These are phyloP conservation scores for Malurus splendens DNA, from an alignment of 2,797 vertebrate genomes.

Conservation along the genomic window DNA sequence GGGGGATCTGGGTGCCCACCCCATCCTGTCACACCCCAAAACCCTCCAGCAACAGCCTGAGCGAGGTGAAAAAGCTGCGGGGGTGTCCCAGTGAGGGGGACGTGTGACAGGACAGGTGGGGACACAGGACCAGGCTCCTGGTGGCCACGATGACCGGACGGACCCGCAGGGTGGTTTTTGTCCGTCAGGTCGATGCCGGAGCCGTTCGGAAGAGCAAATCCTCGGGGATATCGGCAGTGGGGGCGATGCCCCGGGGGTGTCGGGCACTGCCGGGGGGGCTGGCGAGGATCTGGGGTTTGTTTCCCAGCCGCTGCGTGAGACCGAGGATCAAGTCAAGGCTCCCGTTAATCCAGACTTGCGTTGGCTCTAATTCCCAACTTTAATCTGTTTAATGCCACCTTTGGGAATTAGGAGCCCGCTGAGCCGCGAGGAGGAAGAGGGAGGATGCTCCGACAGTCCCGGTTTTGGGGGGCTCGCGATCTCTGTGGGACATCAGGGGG, in stretches of 20 bases:
- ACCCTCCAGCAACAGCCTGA: background rate
- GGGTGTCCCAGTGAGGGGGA: accelerated
- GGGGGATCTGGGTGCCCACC: accelerated
- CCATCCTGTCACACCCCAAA: accelerated
- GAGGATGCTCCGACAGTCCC: background rate
- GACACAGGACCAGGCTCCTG: background rate
- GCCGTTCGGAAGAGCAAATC: background rate
- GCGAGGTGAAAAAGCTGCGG: accelerated
- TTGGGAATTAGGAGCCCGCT: background rate
- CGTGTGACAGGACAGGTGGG: background rate
- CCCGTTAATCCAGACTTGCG: background rate
- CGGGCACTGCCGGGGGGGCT: background rate
- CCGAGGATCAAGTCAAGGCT: background rate
- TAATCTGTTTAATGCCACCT: conserved; percentile 7
- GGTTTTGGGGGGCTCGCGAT: accelerated
- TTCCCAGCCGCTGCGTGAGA: background rate
- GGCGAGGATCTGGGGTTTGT: background rate
- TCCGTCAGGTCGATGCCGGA: background rate
- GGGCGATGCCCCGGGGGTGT: background rate
- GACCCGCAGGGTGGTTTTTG: background rate
- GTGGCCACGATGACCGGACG: background rate
- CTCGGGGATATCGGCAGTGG: accelerated
- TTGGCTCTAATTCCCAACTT: background rate
- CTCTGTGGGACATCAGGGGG: accelerated
- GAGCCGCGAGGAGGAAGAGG: background rate